Percentiles rank a stretch among this genome's conserved stretches.
phyloP scores from a whole-genome alignment of 2,113 vertebrate genomes.

The Paradoxurus hermaphroditus region DNA sequence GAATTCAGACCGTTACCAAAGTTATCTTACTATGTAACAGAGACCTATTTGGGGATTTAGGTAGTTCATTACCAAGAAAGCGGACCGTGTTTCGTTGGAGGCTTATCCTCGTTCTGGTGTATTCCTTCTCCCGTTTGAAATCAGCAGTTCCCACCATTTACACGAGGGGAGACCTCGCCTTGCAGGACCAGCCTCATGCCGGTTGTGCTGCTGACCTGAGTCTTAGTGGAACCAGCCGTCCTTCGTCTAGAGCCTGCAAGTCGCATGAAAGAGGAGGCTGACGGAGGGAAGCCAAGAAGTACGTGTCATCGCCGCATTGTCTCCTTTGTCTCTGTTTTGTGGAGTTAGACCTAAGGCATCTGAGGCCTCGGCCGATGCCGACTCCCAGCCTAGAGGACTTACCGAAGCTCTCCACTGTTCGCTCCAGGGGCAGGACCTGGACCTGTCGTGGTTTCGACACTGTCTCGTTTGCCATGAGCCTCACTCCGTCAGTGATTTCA shows the following conservation, averaged over 20 bases:
- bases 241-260: neutral
- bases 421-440: neutral
- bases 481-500: neutral
- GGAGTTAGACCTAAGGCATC: neutral
- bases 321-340: neutral
- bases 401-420: neutral
- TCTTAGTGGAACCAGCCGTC: neutral
- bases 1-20: neutral
- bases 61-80: neutral
- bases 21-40: neutral
- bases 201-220: neutral
- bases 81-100: neutral
- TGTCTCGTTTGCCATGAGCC: neutral
- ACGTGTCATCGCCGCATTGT: rapidly evolving
- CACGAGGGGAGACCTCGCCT: neutral
- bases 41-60: neutral
- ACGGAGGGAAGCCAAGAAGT: neutral
- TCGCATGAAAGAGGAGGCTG: neutral
- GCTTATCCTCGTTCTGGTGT: neutral
- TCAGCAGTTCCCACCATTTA: neutral
- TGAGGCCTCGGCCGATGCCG: rapidly evolving
- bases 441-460: rapidly evolving
- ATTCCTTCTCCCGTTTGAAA: neutral
- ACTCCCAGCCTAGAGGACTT: neutral
- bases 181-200: neutral